Evolutionary conservation across 2,113 vertebrate genomes (phyloP), one percentile per base, ranked within the genome.

Genomic region (Hipposideros armiger): DNA sequence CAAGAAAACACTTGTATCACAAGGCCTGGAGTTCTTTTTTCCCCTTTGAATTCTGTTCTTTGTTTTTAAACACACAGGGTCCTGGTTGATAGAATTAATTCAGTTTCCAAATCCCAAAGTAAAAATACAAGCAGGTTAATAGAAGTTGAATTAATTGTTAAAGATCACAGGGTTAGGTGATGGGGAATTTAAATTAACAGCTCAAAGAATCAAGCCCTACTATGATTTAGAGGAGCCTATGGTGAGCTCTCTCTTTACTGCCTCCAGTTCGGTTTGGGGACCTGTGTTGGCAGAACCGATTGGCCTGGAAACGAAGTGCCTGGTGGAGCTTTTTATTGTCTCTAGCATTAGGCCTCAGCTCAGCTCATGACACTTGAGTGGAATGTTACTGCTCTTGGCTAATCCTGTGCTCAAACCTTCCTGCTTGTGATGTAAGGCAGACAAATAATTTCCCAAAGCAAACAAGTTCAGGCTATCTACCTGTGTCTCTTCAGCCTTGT

Each of bases 11-110:
- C 30, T 50, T 82, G 9, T 11, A 28, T 87, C 7, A 11, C 78
- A 40, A 84, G 5, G 45, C 40, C 69, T 86, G 42, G n/a, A 47
- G 19, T 11, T 56, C 70, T 72, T 40, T 69, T 77, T 8, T 22
- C 24, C 77, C 67, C 47, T 64, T 85, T 80, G 52, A 96, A 89
- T 67, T 94, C 54, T 77, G 5, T 83, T 42, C 62, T 91, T 97
- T 94, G 40, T 87, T 32, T 85, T 96, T 62, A 81, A 81, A 72
- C 42, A 88, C 62, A 87, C 64, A 90, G 45, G 78, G 11, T 52
- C 40, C n/a, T 86, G 77, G 10, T 88, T 50, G n/a, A 62, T 64
- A 76, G 58, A 94, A 58, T 20, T 82, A 69, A 54, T 92, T 76
- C 28, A 40, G 40, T 95, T 96, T 88, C 54, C 91, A 56, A 62